Evolutionary conservation across 2,113 vertebrate genomes (phyloP).

Genomic region (Ictalurus furcatus): DNA sequence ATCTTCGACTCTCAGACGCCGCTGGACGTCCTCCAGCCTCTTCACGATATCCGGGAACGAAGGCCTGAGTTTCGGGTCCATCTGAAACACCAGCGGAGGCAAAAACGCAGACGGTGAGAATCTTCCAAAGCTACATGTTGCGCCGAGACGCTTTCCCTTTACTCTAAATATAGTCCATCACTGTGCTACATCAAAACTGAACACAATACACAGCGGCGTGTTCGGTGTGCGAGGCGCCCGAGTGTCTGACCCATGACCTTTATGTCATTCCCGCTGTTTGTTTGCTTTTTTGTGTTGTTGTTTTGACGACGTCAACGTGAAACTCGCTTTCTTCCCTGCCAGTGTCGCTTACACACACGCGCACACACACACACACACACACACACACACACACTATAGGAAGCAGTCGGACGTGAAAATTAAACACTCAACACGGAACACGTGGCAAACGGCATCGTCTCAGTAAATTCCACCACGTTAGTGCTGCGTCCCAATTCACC

Average conservation of each 20-base stretch:
- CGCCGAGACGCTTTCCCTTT: not conserved
- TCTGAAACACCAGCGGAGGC: conserved; percentile 67
- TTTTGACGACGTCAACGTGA: not conserved
- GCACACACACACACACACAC: no score
- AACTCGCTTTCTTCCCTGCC: not conserved
- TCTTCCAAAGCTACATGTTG: not conserved
- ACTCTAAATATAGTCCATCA: not conserved
- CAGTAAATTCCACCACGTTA: not conserved
- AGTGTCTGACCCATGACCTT: not conserved
- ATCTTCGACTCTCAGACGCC: conserved; percentile 79
- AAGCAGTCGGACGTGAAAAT: not conserved
- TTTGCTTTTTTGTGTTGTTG: no score
- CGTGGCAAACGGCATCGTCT: no score
- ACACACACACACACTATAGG: not conserved
- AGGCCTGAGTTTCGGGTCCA: conserved; percentile 93
- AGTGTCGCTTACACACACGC: no score
- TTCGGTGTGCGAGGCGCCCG: not conserved
- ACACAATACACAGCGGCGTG: not conserved
- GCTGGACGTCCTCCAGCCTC: conserved; percentile 81
- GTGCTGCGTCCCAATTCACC: no score
- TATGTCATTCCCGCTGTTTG: not conserved
- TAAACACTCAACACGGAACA: not conserved
- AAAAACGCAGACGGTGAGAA: not conserved
- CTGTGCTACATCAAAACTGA: not conserved
- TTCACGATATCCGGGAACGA: conserved; percentile 86